These are phyloP conservation scores for Donacobius atricapilla DNA, from an alignment of 2,113 vertebrate genomes.

Conservation along the genomic window DNA sequence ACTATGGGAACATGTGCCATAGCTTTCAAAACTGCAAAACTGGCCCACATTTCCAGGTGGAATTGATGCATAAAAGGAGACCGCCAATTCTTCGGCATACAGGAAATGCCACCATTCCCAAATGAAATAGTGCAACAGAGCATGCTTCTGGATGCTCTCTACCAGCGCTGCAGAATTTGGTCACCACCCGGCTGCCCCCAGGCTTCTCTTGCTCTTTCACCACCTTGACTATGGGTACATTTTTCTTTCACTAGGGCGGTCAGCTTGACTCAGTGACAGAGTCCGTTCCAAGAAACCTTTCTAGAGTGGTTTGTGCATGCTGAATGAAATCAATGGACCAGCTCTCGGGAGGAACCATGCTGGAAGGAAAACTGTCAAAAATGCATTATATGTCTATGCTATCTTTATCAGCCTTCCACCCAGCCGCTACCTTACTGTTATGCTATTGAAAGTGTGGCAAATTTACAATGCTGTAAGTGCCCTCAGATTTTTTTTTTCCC, in stretches of 20 bases:
- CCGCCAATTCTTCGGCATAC: not conserved
- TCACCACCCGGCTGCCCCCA: not conserved
- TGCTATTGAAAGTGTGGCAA: not conserved
- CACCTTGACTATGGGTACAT: fast-evolving
- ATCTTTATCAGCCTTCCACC: not conserved
- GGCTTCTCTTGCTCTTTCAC: not conserved
- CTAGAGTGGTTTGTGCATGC: not conserved
- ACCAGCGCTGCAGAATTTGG: fast-evolving
- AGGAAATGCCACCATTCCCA: not conserved
- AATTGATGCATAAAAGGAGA: not conserved
- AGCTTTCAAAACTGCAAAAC: not conserved
- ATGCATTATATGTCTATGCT: not conserved
- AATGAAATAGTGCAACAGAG: fast-evolving
- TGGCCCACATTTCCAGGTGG: not conserved
- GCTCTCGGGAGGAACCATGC: not conserved
- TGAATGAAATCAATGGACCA: not conserved
- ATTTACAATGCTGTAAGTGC: not conserved
- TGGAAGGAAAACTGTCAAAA: not conserved
- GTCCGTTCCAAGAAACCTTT: fast-evolving
- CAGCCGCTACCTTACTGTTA: not conserved
- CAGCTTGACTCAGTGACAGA: not conserved
- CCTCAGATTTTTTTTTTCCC: not conserved
- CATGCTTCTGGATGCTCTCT: not conserved
- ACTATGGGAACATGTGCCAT: not conserved
- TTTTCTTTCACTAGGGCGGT: not conserved